These are phyloP conservation scores for Drosophila ogumai DNA, from an alignment of 1,140 invertebrate genomes.

Conservation along the genomic window DNA sequence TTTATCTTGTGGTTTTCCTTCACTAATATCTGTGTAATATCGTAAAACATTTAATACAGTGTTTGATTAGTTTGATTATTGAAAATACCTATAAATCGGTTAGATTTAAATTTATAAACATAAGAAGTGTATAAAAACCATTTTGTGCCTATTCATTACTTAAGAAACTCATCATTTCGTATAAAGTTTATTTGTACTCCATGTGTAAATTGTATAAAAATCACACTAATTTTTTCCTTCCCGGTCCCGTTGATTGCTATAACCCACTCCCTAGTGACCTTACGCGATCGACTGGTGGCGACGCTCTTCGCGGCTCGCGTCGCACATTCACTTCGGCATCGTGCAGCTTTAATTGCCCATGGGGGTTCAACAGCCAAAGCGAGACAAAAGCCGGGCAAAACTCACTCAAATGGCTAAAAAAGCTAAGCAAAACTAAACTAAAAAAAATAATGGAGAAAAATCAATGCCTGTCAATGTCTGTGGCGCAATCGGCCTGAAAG, in stretches of 20 bases:
- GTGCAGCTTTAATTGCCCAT: slow-evolving; percentile 77
- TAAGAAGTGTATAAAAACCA: too few species aligned
- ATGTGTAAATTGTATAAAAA: not conserved
- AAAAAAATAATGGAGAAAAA: slow-evolving; percentile 6
- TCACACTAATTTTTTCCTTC: slow-evolving; percentile 15
- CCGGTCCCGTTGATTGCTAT: slow-evolving; percentile 24
- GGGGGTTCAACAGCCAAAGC: slow-evolving; percentile 60
- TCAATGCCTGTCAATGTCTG: slow-evolving; percentile 53
- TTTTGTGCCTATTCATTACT: too few species aligned
- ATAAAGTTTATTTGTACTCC: not conserved
- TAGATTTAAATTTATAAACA: too few species aligned
- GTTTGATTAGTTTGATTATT: too few species aligned
- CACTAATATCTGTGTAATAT: too few species aligned
- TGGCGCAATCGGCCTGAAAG: slow-evolving; percentile 53
- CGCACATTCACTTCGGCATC: slow-evolving; percentile 74
- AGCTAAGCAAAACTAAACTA: slow-evolving; percentile 1
- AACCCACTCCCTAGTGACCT: slow-evolving; percentile 65
- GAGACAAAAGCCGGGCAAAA: slow-evolving; percentile 45
- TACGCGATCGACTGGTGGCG: slow-evolving; percentile 59
- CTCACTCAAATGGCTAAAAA: slow-evolving; percentile 18
- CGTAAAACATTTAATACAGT: too few species aligned
- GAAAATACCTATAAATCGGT: too few species aligned
- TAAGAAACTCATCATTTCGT: too few species aligned
- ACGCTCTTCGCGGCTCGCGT: slow-evolving; percentile 39
- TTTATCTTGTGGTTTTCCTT: too few species aligned